phyloP scores from a whole-genome alignment of 2,113 vertebrate species.

The Sander vitreus region DNA sequence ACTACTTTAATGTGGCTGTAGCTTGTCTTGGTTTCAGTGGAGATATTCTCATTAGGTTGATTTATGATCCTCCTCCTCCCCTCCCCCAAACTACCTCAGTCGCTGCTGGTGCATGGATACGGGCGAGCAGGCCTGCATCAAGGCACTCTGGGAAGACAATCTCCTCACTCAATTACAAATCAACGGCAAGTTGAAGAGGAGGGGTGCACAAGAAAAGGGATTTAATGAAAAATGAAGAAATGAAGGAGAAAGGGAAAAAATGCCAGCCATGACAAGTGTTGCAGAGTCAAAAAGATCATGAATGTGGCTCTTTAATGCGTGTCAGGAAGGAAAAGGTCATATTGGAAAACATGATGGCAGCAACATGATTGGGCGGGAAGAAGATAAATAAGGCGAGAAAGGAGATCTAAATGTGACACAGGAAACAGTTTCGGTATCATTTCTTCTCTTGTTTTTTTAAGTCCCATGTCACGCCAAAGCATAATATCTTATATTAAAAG shows the following conservation, averaged over 20 bases:
- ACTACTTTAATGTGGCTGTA: conserved; percentile 66
- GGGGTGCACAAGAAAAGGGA: background rate
- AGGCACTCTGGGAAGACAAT: conserved; percentile 45
- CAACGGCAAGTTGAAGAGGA: conserved; percentile 42
- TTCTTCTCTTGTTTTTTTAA: background rate
- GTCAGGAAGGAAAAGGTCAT: conserved; percentile 34
- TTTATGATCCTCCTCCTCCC: conserved; percentile 64
- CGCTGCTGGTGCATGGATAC: conserved; percentile 49
- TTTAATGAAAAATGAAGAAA: conserved; percentile 50
- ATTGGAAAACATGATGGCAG: conserved; percentile 21
- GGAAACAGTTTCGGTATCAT: background rate
- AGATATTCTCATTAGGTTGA: conserved; percentile 82
- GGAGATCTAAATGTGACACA: conserved; percentile 7
- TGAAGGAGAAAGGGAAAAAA: conserved; percentile 19
- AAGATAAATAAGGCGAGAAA: conserved; percentile 30
- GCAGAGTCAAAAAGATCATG: conserved; percentile 36
- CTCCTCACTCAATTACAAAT: conserved; percentile 66
- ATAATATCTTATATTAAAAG: background rate
- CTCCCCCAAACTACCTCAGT: conserved; percentile 20
- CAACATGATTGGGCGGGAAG: conserved; percentile 23
- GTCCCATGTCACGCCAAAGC: background rate
- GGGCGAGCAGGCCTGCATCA: conserved; percentile 35
- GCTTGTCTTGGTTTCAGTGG: conserved; percentile 66
- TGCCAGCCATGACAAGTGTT: conserved; percentile 29
- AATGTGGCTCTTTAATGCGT: conserved; percentile 35